Percentiles rank a stretch among this genome's conserved stretches.
These are phyloP conservation scores for Conomelus anceps DNA, from an alignment of 2,888 invertebrate species.

Conservation along the genomic window DNA sequence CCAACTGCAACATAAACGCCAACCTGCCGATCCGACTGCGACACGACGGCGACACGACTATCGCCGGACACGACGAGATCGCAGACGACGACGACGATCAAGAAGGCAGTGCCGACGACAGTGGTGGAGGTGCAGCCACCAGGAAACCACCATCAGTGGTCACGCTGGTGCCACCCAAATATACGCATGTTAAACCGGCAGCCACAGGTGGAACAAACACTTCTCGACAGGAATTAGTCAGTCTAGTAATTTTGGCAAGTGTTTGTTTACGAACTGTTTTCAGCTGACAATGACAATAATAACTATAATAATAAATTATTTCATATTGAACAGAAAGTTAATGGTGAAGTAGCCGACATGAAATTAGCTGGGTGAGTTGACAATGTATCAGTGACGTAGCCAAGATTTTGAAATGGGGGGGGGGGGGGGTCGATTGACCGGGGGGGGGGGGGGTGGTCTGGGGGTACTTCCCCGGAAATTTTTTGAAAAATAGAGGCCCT, in stretches of 20 bases:
- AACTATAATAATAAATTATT: too few relatives aligned
- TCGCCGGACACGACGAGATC: not conserved
- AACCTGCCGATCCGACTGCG: not conserved
- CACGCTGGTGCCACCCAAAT: not conserved
- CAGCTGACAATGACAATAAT: not conserved
- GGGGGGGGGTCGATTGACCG: too few relatives aligned
- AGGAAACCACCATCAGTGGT: not conserved
- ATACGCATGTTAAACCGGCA: too few relatives aligned
- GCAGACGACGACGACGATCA: not conserved
- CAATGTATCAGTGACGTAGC: not conserved
- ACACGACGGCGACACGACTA: not conserved
- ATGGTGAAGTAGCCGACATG: too few relatives aligned
- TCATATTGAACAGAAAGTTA: too few relatives aligned
- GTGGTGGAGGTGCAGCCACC: not conserved
- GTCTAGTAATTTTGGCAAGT: not conserved
- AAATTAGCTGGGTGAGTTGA: too few relatives aligned
- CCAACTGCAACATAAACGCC: not conserved
- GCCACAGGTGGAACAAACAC: not conserved
- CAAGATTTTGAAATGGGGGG: not conserved
- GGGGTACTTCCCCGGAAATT: too few relatives aligned
- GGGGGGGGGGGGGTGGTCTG: too few relatives aligned
- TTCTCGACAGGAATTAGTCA: not conserved
- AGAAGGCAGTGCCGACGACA: not conserved
- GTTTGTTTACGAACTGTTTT: not conserved
- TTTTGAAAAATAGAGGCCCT: too few relatives aligned